These are phyloP conservation scores for Manduca sexta DNA, from an alignment of 1,140 invertebrate species.

Conservation along the genomic window DNA sequence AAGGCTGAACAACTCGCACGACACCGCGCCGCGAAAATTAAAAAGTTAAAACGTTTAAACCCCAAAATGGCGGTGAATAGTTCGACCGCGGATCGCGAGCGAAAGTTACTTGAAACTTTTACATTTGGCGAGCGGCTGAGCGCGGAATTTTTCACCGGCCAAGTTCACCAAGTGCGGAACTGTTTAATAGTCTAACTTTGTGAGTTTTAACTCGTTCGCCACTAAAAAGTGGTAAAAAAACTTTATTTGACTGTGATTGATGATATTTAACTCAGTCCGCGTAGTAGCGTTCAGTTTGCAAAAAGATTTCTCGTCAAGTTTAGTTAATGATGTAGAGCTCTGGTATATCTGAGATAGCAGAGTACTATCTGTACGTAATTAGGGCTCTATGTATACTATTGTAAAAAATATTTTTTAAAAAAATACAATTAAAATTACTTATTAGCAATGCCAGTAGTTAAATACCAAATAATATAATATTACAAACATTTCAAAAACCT, in stretches of 20 bases:
- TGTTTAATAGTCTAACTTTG: constrained; percentile 38
- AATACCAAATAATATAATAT: no score
- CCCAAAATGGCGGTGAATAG: constrained; percentile 62
- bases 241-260: constrained; percentile 4
- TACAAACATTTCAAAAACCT: no score
- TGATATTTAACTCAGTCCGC: constrained; percentile 14
- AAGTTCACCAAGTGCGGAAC: constrained; percentile 33
- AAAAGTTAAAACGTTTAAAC: constrained; percentile 49
- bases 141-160: constrained; percentile 47
- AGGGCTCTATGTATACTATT: no score
- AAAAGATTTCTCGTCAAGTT: no score
- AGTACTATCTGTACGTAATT: no score
- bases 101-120: constrained; percentile 64
- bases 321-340: no score
- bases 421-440: no score
- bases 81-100: constrained; percentile 41
- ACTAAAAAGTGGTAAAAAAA: constrained; percentile 12
- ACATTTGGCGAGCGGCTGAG: constrained; percentile 54
- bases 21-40: constrained; percentile 38
- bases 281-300: no score
- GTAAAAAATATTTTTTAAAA: no score
- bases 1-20: no score
- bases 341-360: no score
- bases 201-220: constrained; percentile 8
- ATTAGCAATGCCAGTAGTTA: no score